Evolutionary conservation across 2,113 vertebrate species (phyloP).

Genomic region (Cryptotis parvus): DNA sequence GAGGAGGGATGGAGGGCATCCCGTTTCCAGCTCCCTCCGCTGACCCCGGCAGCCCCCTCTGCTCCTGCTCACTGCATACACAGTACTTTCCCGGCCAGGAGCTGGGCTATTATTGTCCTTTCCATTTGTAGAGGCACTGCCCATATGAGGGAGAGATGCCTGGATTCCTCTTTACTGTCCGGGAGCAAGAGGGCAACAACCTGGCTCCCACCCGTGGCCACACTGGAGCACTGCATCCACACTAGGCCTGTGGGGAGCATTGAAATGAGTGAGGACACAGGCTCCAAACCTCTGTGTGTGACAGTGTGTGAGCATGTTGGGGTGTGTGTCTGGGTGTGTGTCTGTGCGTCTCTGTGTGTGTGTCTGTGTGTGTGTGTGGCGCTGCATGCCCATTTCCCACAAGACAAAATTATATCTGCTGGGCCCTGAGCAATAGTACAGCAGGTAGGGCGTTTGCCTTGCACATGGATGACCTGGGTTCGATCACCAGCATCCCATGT

Average conservation of each 20-base stretch:
- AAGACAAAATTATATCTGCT: too few species aligned
- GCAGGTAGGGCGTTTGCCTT: too few species aligned
- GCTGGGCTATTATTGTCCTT: neutral
- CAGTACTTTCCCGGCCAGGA: neutral
- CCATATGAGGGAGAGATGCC: neutral
- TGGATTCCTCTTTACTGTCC: neutral
- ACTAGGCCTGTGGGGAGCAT: fast-evolving
- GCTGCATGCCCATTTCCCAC: neutral
- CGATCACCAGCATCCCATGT: too few species aligned
- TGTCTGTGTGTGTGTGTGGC: fast-evolving
- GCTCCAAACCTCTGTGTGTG: neutral
- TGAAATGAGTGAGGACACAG: neutral
- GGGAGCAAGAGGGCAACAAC: neutral
- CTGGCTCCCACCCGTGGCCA: fast-evolving
- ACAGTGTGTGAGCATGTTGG: fast-evolving
- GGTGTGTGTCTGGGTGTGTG: fast-evolving
- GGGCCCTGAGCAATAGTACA: too few species aligned
- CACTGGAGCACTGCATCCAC: neutral
- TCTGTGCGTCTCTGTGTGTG: fast-evolving
- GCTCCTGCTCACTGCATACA: neutral
- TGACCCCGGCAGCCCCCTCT: neutral
- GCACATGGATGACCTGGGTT: too few species aligned
- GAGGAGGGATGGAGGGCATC: neutral
- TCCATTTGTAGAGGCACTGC: neutral
- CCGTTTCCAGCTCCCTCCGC: neutral